Percentiles rank a stretch among this genome's conserved stretches.
Conservation (phyloP, 2,113 vertebrate species). For the Polyodon spathula region DNA sequence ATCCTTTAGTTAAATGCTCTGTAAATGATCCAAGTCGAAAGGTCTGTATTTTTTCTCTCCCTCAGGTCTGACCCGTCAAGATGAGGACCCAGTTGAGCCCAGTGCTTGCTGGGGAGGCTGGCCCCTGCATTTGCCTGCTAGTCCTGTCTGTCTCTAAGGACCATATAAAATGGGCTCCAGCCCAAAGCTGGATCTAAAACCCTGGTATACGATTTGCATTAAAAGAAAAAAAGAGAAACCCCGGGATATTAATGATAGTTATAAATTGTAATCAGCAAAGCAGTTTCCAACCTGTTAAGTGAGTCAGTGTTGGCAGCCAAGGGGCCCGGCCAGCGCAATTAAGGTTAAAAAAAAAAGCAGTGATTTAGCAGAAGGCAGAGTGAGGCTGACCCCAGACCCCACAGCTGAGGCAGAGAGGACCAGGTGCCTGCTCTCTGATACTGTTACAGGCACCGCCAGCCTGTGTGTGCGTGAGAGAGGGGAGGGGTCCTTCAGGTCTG, state of each 20-base stretch:
- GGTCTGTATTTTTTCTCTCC: background rate
- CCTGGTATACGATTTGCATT: background rate
- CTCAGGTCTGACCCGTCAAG: too few species aligned
- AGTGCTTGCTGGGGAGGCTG: background rate
- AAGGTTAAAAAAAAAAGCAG: too few species aligned
- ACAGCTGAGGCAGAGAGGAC: background rate
- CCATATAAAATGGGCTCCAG: background rate
- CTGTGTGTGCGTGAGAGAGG: background rate
- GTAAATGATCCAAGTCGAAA: background rate
- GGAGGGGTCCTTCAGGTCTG: background rate
- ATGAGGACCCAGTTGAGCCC: too few species aligned
- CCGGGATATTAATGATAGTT: background rate
- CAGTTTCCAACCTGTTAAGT: background rate
- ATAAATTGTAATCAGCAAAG: background rate
- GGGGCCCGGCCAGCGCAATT: background rate
- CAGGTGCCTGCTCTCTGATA: slow-evolving; percentile 6
- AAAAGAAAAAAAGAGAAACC: background rate
- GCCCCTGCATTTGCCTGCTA: background rate
- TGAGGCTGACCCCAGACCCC: too few species aligned
- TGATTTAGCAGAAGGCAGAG: too few species aligned
- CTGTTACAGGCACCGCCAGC: background rate
- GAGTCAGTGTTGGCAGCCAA: background rate
- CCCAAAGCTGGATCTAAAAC: background rate
- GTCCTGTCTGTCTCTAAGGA: background rate
- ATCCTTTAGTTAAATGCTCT: background rate